phyloP scores from a whole-genome alignment of 2,888 invertebrate genomes.

The Drosophila kambysellisi region DNA sequence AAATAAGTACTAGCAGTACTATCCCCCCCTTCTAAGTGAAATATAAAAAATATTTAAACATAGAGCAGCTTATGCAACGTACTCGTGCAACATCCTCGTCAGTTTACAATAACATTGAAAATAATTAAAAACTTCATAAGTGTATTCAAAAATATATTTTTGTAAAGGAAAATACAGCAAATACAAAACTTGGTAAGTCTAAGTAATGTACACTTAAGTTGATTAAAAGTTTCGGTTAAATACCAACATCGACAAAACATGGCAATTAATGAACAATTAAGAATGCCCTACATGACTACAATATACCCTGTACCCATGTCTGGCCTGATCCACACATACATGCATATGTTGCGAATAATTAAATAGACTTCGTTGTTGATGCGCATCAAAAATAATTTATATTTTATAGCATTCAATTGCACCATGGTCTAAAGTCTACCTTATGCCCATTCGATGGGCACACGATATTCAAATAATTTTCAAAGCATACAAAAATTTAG shows the following conservation, averaged over 20 bases:
- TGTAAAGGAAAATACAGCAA: conserved; percentile 77
- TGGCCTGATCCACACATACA: background rate
- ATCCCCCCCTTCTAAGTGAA: background rate
- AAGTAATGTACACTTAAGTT: conserved; percentile 60
- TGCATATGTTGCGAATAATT: conserved; percentile 33
- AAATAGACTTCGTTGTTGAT: conserved; percentile 6
- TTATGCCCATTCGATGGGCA: conserved; percentile 5
- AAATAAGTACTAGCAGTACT: background rate
- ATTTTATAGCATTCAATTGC: conserved; percentile 13
- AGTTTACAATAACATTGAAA: conserved; percentile 5
- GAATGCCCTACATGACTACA: conserved; percentile 3
- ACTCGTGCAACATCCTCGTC: background rate
- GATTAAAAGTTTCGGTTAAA: conserved; percentile 51
- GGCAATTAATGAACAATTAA: conserved; percentile 35
- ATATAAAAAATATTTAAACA: background rate
- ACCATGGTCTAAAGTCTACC: background rate
- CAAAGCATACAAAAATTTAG: conserved; percentile 29
- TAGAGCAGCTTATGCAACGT: background rate
- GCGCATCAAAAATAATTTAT: background rate
- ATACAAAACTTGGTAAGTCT: conserved; percentile 63
- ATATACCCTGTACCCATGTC: conserved; percentile 8
- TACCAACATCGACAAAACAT: conserved; percentile 57
- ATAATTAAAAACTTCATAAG: conserved; percentile 33
- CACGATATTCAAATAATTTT: conserved; percentile 7
- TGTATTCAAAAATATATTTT: conserved; percentile 73